phyloP scores from a whole-genome alignment of 1,140 invertebrate species.

The Bicyclus anynana region DNA sequence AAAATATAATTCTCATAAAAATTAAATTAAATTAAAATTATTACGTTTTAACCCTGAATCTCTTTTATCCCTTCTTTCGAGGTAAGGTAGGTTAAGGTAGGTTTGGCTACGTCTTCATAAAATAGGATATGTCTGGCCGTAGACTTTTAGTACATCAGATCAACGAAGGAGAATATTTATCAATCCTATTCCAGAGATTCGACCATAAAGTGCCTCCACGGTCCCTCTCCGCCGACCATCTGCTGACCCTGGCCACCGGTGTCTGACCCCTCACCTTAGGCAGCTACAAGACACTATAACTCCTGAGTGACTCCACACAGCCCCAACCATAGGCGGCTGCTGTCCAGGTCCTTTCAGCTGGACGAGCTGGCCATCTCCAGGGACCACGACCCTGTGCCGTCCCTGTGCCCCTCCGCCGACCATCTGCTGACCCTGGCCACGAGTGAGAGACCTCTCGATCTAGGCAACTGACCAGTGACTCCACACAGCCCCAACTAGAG shows the following conservation, averaged over 20 bases:
- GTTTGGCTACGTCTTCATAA: too few relatives aligned
- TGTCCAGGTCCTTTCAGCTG: constrained; percentile 67
- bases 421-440: constrained; percentile 53
- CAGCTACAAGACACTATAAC: constrained; percentile 46
- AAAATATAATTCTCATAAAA: too few relatives aligned
- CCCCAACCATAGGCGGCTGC: constrained; percentile 40
- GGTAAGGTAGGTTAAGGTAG: too few relatives aligned
- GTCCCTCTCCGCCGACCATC: constrained; percentile 66
- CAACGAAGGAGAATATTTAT: too few relatives aligned
- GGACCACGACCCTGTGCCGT: constrained; percentile 40
- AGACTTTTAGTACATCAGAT: too few relatives aligned
- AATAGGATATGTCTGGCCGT: too few relatives aligned
- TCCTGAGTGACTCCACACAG: constrained; percentile 35
- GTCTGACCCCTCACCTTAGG: constrained; percentile 14
- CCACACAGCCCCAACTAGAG: too few relatives aligned
- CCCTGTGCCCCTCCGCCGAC: constrained; percentile 63
- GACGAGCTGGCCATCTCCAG: constrained; percentile 44
- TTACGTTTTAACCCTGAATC: too few relatives aligned
- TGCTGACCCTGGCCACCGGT: constrained; percentile 53
- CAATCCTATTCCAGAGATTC: constrained; percentile 31
- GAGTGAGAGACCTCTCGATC: constrained; percentile 27
- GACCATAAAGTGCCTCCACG: constrained; percentile 46
- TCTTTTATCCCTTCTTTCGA: too few relatives aligned
- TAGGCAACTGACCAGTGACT: too few relatives aligned
- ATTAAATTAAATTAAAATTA: too few relatives aligned